Conservation (phyloP, 2,888 invertebrate genomes). For the Imbricaverruca yamaguchii region DNA sequence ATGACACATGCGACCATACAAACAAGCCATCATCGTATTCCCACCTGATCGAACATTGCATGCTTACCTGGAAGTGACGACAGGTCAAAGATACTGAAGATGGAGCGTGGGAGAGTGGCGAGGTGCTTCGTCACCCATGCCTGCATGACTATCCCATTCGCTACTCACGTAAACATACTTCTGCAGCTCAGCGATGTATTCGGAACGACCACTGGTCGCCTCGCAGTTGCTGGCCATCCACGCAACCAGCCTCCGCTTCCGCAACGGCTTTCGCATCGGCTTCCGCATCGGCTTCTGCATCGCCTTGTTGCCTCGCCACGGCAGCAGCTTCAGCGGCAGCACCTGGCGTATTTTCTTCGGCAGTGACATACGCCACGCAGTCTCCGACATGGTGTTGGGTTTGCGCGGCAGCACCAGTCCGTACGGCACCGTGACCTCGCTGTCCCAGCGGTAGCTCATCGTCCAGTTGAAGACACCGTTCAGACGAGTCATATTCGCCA, state of each 20-base stretch:
- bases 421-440: constrained; percentile 28
- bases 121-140: neutral
- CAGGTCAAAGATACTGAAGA: too few relatives aligned
- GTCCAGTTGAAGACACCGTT: constrained; percentile 29
- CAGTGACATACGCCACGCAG: neutral
- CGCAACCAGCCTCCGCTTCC: constrained; percentile 25
- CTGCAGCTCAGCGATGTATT: constrained; percentile 32
- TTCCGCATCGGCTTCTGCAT: too few relatives aligned
- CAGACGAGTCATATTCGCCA: constrained; percentile 17
- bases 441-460: constrained; percentile 28
- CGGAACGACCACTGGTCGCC: constrained; percentile 32
- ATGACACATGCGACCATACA: too few relatives aligned
- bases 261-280: too few relatives aligned
- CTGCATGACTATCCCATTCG: neutral
- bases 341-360: neutral
- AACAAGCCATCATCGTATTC: too few relatives aligned
- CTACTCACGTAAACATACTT: constrained; percentile 30
- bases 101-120: too few relatives aligned
- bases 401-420: constrained; percentile 23
- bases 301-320: neutral
- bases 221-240: constrained; percentile 36
- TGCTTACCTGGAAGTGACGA: too few relatives aligned
- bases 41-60: too few relatives aligned
- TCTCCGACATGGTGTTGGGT: neutral
- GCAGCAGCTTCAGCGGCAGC: neutral